Evolutionary conservation across 2,113 vertebrate species (phyloP), one percentile per base, ranked within the genome.

Genomic region (Pseudorhombus dupliciocellatus): DNA sequence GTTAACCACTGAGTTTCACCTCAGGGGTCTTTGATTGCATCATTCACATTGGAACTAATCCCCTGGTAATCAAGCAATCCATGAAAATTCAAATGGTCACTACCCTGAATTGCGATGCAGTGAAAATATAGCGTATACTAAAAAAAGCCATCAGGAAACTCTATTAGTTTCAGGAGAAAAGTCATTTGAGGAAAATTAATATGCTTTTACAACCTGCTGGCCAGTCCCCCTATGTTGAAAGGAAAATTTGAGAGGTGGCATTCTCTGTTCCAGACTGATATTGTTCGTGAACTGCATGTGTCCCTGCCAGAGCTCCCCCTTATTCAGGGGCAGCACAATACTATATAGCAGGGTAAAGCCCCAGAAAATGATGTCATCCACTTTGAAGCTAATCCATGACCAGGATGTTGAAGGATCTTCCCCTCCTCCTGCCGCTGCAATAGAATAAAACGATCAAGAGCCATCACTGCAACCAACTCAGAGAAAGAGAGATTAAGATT

Each of bases 301-400:
- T 58, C 66, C 65, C 71, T 66, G 71, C 70, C 75, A 80, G 51
- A 69, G 24, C 64, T 52, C 42, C 63, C 28, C 67, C 30, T 44
- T 60, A 50, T 78, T 74, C 61, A 72, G 68, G 63, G 75, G n/a
- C 55, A 78, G 79, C 40, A 88, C 83, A 86, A 87, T 79, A 70
- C 81, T 74, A 63, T 69, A 77, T 79, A 52, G 60, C 66, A 51
- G 69, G 75, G 78, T 66, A 79, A 48, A 81, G 60, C 42, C 73
- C 75, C 72, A 84, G 79, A 75, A 70, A 67, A 53, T 91, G 85
- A 91, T 89, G 80, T 91, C 82, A 88, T 83, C 56, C 72, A 22
- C 62, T 60, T 37, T 77, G 70, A 76, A 73, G 48, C 80, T 84
- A 79, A 91, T 87, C 85, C 87, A 77, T 79, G 77, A 87, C 77